These are phyloP conservation scores for Megalurothrips usitatus DNA, from an alignment of 2,888 invertebrate genomes.

Conservation along the genomic window DNA sequence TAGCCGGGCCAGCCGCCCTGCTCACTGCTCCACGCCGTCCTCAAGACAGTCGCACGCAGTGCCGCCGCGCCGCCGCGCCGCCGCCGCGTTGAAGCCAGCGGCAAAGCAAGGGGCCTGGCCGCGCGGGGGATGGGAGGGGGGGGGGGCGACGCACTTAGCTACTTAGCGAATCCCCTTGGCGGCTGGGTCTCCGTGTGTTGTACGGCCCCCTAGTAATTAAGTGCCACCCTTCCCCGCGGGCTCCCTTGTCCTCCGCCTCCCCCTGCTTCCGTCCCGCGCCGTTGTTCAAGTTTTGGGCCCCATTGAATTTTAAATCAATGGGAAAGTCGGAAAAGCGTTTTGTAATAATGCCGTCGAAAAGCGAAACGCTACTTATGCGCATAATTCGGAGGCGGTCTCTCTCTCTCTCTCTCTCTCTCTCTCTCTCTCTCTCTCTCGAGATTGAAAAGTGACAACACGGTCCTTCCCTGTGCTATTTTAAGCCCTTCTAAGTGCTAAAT, in stretches of 20 bases:
- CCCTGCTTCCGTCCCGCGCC: background rate
- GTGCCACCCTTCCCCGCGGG: background rate
- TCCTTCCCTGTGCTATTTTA: no score
- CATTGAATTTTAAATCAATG: conserved; percentile 11
- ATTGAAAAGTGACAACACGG: no score
- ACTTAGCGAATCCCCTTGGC: conserved; percentile 14
- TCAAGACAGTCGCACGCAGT: no score
- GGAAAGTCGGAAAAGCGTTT: conserved; percentile 1
- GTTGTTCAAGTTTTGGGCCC: background rate
- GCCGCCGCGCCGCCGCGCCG: background rate
- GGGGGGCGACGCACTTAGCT: background rate
- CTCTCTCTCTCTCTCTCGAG: no score
- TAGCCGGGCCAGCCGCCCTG: no score
- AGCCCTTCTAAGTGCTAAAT: no score
- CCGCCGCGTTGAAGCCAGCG: no score
- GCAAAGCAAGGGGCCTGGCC: no score
- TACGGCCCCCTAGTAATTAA: conserved; percentile 9
- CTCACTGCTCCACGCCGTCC: no score
- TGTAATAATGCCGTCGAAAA: background rate
- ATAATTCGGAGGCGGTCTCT: no score
- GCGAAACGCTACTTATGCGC: background rate
- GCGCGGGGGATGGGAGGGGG: no score
- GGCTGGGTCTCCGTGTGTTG: conserved; percentile 1
- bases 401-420: no score
- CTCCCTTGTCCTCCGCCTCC: background rate